These are phyloP conservation scores for Gambusia holbrooki DNA, from an alignment of 2,113 vertebrate species.

Conservation along the genomic window DNA sequence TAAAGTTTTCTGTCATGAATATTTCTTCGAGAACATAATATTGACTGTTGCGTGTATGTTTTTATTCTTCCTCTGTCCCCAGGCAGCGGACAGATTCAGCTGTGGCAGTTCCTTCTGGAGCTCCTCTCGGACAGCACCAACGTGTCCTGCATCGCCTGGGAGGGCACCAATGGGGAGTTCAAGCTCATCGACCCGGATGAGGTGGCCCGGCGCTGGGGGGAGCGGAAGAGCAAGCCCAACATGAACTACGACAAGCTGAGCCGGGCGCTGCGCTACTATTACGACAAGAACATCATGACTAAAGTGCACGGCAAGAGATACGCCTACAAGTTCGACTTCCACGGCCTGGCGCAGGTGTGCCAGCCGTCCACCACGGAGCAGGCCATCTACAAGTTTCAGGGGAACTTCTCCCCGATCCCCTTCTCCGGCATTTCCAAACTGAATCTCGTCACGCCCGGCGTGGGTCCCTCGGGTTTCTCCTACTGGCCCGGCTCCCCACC, in stretches of 20 bases:
- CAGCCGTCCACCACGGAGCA: conserved; percentile 93
- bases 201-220: conserved; percentile 95
- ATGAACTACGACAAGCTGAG: conserved; percentile 99
- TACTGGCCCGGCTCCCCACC: conserved; percentile 92
- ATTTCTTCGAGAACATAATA: background rate
- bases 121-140: conserved; percentile 92
- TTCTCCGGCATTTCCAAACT: conserved; percentile 96
- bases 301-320: conserved; percentile 98
- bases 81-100: conserved; percentile 97
- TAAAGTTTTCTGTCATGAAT: too few relatives aligned
- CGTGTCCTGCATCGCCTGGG: conserved; percentile 95
- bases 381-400: conserved; percentile 94
- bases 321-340: conserved; percentile 98
- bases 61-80: background rate
- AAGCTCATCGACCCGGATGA: conserved; percentile 97
- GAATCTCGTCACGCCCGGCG: conserved; percentile 92
- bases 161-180: conserved; percentile 96
- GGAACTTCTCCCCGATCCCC: conserved; percentile 90
- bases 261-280: conserved; percentile 97
- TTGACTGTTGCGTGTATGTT: background rate
- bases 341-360: conserved; percentile 95
- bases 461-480: conserved; percentile 90
- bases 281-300: conserved; percentile 99
- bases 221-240: conserved; percentile 98
- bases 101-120: conserved; percentile 98